Conservation (phyloP, 1,140 invertebrate genomes). For the Nasonia vitripennis region DNA sequence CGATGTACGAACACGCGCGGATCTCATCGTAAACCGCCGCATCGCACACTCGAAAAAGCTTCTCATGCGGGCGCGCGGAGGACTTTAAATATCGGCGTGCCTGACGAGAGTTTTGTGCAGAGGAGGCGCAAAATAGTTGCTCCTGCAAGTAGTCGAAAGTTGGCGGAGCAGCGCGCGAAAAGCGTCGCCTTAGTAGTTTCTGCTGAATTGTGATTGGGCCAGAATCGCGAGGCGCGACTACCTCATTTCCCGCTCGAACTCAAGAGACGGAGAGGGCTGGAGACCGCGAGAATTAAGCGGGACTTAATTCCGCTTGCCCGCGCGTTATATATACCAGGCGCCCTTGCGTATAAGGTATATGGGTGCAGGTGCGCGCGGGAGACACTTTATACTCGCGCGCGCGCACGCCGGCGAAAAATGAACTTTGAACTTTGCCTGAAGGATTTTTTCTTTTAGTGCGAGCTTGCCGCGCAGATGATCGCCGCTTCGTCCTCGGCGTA, state of each 20-base stretch:
- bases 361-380: not conserved
- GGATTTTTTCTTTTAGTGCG: not conserved
- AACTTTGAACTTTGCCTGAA: not conserved
- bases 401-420: not conserved
- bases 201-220: conserved; percentile 38
- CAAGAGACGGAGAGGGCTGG: not conserved
- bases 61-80: too few species aligned
- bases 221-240: not conserved
- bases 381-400: not conserved
- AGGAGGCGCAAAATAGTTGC: conserved; percentile 23
- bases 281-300: not conserved
- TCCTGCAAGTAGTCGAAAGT: not conserved
- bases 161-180: not conserved
- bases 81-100: conserved; percentile 15
- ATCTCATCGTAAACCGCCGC: not conserved
- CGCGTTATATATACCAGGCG: not conserved
- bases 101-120: conserved; percentile 14
- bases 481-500: not conserved
- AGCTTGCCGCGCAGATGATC: not conserved
- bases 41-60: not conserved
- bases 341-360: not conserved
- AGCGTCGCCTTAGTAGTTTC: conserved; percentile 34
- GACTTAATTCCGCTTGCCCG: not conserved
- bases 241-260: conserved; percentile 10
- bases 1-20: too few species aligned